Conservation (phyloP, 2,113 vertebrate species). For the Rhinolophus sinicus region DNA sequence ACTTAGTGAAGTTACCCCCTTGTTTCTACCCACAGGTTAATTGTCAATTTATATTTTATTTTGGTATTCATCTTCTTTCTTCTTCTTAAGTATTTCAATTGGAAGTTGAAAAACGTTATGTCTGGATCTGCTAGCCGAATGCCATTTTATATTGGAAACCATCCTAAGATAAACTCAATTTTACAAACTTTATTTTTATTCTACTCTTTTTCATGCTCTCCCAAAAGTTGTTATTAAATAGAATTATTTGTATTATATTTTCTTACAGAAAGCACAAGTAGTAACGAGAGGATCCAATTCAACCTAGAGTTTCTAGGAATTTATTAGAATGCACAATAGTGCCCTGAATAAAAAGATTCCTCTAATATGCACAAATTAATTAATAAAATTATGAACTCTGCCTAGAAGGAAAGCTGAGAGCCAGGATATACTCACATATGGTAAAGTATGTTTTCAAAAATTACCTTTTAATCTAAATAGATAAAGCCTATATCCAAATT, state of each 20-base stretch:
- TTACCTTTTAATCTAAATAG: neutral
- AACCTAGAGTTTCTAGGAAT: conserved; percentile 7
- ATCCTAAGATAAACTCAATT: neutral
- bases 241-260: conserved; percentile 40
- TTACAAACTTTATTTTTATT: neutral
- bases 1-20: neutral
- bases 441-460: conserved; percentile 2
- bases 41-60: neutral
- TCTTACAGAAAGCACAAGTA: conserved; percentile 9
- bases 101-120: neutral
- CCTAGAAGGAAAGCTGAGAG: neutral
- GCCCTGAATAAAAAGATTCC: neutral
- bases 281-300: neutral
- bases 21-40: neutral
- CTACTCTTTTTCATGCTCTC: neutral
- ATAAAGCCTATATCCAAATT: neutral
- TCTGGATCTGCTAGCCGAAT: neutral
- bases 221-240: neutral
- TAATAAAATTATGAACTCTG: neutral
- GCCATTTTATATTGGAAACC: neutral
- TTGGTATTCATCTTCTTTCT: neutral
- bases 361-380: neutral
- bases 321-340: neutral
- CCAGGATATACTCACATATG: neutral
- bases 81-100: neutral